phyloP scores from a whole-genome alignment of 1,140 invertebrate species.

The Amyelois transitella region DNA sequence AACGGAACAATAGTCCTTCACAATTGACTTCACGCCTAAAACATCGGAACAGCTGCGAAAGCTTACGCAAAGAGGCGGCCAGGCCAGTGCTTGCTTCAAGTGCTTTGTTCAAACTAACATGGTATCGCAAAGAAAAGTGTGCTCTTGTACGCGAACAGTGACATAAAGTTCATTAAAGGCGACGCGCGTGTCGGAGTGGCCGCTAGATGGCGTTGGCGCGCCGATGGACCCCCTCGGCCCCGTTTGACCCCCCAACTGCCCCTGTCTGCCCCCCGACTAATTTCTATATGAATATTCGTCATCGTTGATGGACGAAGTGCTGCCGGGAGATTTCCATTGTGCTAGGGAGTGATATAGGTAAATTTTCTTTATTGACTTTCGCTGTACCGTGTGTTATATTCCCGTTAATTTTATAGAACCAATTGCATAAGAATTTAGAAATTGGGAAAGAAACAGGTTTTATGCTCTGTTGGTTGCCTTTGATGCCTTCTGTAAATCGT shows the following conservation, averaged over 20 bases:
- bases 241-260: constrained; percentile 12
- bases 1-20: background rate
- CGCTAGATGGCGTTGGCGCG: constrained; percentile 28
- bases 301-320: background rate
- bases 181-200: constrained; percentile 63
- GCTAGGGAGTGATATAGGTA: background rate
- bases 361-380: too few species aligned
- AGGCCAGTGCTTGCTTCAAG: background rate
- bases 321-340: background rate
- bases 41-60: constrained; percentile 8
- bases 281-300: constrained; percentile 59
- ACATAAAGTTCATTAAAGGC: constrained; percentile 72
- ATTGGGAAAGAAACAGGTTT: too few species aligned
- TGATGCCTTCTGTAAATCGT: too few species aligned
- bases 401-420: too few species aligned
- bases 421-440: too few species aligned
- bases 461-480: too few species aligned
- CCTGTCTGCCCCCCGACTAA: constrained; percentile 42
- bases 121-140: constrained; percentile 66
- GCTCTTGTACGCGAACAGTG: constrained; percentile 59
- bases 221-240: constrained; percentile 32
- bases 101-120: constrained; percentile 65
- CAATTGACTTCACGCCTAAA: constrained; percentile 13
- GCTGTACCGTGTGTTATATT: too few species aligned
- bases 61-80: constrained; percentile 36